These are phyloP conservation scores for Trypoxylon attenuatum DNA, from an alignment of 2,888 invertebrate species.

Conservation along the genomic window DNA sequence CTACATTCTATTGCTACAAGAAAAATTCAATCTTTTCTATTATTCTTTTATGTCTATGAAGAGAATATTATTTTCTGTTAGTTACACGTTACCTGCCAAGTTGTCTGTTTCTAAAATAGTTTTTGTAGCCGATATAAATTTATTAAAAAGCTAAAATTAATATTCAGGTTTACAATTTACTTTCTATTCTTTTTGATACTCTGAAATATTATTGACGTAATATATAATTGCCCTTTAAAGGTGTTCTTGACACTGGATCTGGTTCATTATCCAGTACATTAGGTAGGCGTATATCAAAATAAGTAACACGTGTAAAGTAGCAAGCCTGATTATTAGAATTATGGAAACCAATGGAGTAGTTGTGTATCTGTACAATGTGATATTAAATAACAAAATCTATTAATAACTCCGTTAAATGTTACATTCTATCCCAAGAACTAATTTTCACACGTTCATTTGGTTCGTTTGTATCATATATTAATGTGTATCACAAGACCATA, in stretches of 20 bases:
- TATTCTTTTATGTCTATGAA: neutral
- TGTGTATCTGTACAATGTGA: neutral
- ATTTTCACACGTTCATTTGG: too few relatives aligned
- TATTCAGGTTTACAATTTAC: too few relatives aligned
- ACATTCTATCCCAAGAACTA: slow-evolving; percentile 17
- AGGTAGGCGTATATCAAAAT: slow-evolving; percentile 58
- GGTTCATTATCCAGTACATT: slow-evolving; percentile 36
- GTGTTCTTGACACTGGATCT: slow-evolving; percentile 39
- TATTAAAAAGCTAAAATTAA: too few relatives aligned
- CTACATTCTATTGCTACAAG: too few relatives aligned
- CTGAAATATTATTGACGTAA: slow-evolving; percentile 8
- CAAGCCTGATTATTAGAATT: slow-evolving; percentile 47
- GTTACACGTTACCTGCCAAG: too few relatives aligned
- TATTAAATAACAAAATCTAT: neutral
- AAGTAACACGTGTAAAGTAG: slow-evolving; percentile 48
- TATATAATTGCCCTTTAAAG: slow-evolving; percentile 32
- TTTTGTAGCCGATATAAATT: too few relatives aligned
- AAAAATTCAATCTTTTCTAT: too few relatives aligned
- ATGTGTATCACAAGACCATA: too few relatives aligned
- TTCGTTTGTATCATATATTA: too few relatives aligned
- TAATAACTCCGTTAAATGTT: neutral
- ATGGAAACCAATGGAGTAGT: slow-evolving; percentile 57
- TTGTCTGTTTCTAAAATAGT: too few relatives aligned
- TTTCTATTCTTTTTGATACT: slow-evolving; percentile 1
- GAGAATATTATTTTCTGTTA: neutral